Evolutionary conservation across 2,113 vertebrate genomes (phyloP).

Genomic region (Saimiri boliviensis): DNA sequence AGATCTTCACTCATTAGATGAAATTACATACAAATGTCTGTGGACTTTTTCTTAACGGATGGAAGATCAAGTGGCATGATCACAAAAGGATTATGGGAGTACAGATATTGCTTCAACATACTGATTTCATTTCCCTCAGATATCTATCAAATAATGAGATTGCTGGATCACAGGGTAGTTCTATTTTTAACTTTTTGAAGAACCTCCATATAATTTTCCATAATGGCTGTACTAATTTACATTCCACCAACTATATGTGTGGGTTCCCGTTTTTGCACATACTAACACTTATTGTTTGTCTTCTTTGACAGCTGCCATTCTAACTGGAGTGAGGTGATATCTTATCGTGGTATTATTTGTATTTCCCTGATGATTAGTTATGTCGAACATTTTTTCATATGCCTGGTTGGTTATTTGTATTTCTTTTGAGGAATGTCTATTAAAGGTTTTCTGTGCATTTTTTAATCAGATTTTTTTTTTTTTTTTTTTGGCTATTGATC

Average conservation of each 20-base stretch:
- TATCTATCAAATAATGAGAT: background rate
- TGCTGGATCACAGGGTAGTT: background rate
- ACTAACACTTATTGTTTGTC: background rate
- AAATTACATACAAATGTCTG: background rate
- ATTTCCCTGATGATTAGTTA: background rate
- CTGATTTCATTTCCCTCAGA: background rate
- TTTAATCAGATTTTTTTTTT: background rate
- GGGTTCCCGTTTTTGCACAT: background rate
- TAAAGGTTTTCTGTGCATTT: background rate
- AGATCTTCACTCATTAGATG: background rate
- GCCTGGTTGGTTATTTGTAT: background rate
- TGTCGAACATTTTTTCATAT: background rate
- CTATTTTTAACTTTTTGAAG: background rate
- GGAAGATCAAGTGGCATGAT: background rate
- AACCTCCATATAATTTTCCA: background rate
- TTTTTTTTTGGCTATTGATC: background rate
- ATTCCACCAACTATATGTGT: background rate
- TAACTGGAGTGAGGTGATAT: background rate
- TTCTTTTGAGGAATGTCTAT: background rate
- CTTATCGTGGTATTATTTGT: background rate
- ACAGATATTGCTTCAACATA: background rate
- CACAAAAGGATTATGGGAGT: background rate
- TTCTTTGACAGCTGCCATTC: background rate
- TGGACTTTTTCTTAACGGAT: background rate
- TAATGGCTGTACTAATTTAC: background rate